Percentiles rank a stretch among this genome's conserved stretches.
Evolutionary conservation across 2,113 vertebrate genomes (phyloP).

Genomic region (Chamaea fasciata): DNA sequence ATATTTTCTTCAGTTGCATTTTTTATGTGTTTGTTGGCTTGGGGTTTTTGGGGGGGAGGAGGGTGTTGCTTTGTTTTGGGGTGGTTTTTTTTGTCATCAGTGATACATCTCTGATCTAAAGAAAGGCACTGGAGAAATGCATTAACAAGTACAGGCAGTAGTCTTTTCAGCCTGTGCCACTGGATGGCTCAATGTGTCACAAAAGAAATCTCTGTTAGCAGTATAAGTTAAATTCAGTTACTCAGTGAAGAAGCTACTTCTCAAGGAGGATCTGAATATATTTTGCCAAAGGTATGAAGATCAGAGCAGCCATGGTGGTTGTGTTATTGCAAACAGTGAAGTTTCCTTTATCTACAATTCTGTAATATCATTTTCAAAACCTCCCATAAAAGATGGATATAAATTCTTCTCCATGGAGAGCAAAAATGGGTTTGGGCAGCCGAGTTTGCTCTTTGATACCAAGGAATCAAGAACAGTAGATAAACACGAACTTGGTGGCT

Average conservation of each 20-base stretch:
- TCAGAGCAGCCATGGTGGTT: not conserved
- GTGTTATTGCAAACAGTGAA: not conserved
- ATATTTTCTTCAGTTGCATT: not conserved
- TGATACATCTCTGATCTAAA: not conserved
- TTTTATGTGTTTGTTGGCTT: not conserved
- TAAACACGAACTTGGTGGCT: not conserved
- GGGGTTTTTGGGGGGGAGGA: fast-evolving
- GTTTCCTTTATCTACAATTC: not conserved
- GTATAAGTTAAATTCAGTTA: not conserved
- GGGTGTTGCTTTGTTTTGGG: not conserved
- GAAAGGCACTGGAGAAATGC: not conserved
- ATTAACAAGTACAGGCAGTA: not conserved
- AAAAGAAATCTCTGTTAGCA: slow-evolving; percentile 14
- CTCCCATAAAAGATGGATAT: not conserved
- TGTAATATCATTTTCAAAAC: not conserved
- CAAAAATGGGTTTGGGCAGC: not conserved
- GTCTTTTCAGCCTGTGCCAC: slow-evolving; percentile 46
- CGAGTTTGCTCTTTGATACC: not conserved
- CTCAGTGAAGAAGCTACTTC: not conserved
- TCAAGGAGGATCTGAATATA: not conserved
- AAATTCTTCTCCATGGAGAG: not conserved
- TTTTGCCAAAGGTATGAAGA: not conserved
- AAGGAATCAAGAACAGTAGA: not conserved
- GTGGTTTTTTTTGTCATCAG: not conserved
- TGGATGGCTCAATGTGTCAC: slow-evolving; percentile 51